Evolutionary conservation across 2,113 vertebrate genomes (phyloP), one percentile per base, ranked within the genome.

Genomic region (Seriola aureovittata): DNA sequence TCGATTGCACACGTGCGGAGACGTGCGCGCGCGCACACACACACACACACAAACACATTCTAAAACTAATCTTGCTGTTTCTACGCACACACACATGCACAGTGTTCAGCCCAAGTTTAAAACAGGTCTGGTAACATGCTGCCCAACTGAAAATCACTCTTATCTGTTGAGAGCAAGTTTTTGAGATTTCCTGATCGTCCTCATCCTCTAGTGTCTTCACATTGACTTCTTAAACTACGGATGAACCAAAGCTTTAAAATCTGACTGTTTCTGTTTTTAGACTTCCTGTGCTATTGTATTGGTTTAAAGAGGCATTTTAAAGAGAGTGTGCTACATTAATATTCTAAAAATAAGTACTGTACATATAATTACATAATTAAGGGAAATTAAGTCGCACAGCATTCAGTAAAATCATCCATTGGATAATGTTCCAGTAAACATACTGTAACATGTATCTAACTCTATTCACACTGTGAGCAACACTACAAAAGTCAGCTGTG

Each of bases 401-500:
- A 9, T 74, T 52, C 3, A n/a, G 32, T 23, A 40, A 73, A 40
- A n/a, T 14, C 0, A 42, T 23, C 54, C 44, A 25, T 25, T 21
- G 19, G 25, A 44, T 46, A 63, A 34, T 46, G 5, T 25, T 10
- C 25, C 1, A 29, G 34, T 62, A 42, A 62, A 55, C 14, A 17
- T n/a, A 34, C 38, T 50, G 16, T 23, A 14, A 42, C 16, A 64
- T 62, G 44, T 60, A 54, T 62, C 14, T 54, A 7, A 13, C 36
- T 25, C 13, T 59, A 50, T 62, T 60, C 14, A 44, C 32, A 25
- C 12, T 29, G 29, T 44, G 23, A 62, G 44, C 44, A 55, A 42
- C 54, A 55, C 44, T 4, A 54, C 48, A 9, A 64, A 32, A 70
- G 64, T 75, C 58, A 70, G 58, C 63, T 46, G 48, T 71, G 32